phyloP scores from a whole-genome alignment of 2,113 vertebrate genomes.

The Micromys minutus region DNA sequence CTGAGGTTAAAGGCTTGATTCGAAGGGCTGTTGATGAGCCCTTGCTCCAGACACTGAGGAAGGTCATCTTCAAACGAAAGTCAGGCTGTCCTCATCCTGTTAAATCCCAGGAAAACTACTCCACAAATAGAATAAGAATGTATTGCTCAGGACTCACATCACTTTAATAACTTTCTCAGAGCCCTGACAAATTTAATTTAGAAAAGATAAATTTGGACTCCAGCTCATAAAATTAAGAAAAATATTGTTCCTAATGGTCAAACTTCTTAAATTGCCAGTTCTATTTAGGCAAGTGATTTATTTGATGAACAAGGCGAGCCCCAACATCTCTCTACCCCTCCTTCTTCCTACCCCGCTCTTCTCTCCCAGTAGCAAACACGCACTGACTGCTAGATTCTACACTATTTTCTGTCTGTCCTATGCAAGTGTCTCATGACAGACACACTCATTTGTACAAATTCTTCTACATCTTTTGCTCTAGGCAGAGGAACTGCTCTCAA shows the following conservation, averaged over 20 bases:
- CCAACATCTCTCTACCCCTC: neutral
- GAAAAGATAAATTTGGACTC: constrained; percentile 72
- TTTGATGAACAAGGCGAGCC: constrained; percentile 28
- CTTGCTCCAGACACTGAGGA: constrained; percentile 28
- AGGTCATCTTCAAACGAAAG: constrained; percentile 62
- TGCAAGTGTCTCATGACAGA: neutral
- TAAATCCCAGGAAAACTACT: constrained; percentile 62
- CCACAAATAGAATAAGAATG: constrained; percentile 70
- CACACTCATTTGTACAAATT: neutral
- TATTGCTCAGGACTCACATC: constrained; percentile 61
- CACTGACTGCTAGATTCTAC: neutral
- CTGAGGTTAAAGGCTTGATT: constrained; percentile 6
- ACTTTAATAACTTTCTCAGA: constrained; percentile 75
- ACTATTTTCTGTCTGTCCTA: neutral
- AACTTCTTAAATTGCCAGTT: constrained; percentile 69
- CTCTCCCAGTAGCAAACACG: neutral
- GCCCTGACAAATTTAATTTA: constrained; percentile 75
- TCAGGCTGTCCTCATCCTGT: constrained; percentile 45
- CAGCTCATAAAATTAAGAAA: constrained; percentile 76
- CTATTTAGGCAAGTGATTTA: constrained; percentile 64
- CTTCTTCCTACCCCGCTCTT: neutral
- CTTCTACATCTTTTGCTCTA: neutral
- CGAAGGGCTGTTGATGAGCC: neutral
- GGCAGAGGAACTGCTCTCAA: neutral
- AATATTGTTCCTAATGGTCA: constrained; percentile 68